Evolutionary conservation across 92 coral and sea anemone genomes (phyloP), one percentile per base, ranked within the genome.

Genomic region (Palythoa grandiflora): DNA sequence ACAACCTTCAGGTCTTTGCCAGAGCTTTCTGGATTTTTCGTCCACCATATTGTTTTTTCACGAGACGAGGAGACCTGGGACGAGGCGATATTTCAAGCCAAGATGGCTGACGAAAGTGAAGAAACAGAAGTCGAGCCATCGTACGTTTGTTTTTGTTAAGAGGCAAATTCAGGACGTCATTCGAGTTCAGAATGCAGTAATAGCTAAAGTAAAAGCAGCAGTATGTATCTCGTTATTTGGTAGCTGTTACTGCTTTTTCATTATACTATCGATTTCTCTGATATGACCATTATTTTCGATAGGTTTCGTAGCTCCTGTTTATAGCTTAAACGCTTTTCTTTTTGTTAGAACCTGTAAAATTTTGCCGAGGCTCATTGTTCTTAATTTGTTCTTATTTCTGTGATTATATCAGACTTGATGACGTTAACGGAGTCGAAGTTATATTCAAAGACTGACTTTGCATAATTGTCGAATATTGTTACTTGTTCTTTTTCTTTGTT

Each of bases 81-180:
- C 73, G 13, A 28, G 73, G 84, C 55, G 73, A 73, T 37, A 59
- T 59, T 44, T 68, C 53, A 87, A 68, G 84, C 74, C 71, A 91
- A 91, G 84, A 91, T 91, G 94, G 94, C 88, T 89, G 94, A 84
- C 83, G 91, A 88, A 54, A 83, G 76, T 80, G 92, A 55, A 21
- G 78, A 76, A 20, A 17, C 47, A 12, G 77, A 78, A 3, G 61
- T 36, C 1, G 95, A 90, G 77, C 97, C 98, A 51, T 95, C 28
- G 28, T 28, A 28, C 95, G 38, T 91, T 89, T 84, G 16, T 88
- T 79, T 57, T 97, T 71, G 99, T 97, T 84, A 95, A 95, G 86
- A 94, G 92, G 85, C 99, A 97, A 71, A 91, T 97, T 77, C 96
- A 95, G 78, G 99, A 97, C 84, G 90, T 97, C 36, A 90, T 97